A percentile compares a stretch with the other conserved stretches of the same genome.
Conservation (phyloP, 2,888 invertebrate species). For the Heteromurus nitidus region DNA sequence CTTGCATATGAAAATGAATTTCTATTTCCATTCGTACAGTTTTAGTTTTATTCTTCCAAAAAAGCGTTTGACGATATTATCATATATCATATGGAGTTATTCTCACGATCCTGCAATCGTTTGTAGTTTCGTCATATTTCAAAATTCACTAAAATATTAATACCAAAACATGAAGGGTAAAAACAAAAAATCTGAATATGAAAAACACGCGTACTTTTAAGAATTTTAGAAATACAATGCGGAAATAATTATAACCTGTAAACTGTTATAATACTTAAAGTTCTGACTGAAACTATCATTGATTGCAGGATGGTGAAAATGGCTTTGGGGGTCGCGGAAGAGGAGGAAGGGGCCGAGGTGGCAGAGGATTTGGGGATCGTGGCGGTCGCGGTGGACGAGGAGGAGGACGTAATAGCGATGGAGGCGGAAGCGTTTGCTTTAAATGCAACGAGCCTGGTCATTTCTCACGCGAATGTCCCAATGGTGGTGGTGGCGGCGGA, state of each 20-base stretch:
- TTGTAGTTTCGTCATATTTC: conserved; percentile 58
- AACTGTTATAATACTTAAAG: no score
- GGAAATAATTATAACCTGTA: neutral
- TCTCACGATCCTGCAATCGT: conserved; percentile 60
- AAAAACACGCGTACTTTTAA: neutral
- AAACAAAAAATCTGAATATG: neutral
- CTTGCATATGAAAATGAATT: neutral
- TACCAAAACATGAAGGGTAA: no score
- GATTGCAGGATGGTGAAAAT: conserved; percentile 69
- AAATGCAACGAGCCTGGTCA: conserved; percentile 54
- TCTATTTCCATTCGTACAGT: neutral
- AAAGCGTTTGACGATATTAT: neutral
- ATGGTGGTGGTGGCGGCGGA: conserved; percentile 50
- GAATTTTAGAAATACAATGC: neutral
- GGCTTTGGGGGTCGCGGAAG: conserved; percentile 55
- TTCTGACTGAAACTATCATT: conserved; percentile 59
- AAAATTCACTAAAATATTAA: neutral
- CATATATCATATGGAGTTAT: neutral
- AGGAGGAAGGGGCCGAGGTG: conserved; percentile 40
- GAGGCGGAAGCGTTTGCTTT: conserved; percentile 52
- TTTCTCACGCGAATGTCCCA: conserved; percentile 55
- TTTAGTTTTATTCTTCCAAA: neutral
- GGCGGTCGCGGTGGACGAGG: conserved; percentile 40
- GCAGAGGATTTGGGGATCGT: conserved; percentile 53
- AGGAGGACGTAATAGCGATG: conserved; percentile 46